Percentiles rank a stretch among this genome's conserved stretches.
Evolutionary conservation across 1,140 invertebrate species (phyloP).

Genomic region (Pachypeltis micranthus): DNA sequence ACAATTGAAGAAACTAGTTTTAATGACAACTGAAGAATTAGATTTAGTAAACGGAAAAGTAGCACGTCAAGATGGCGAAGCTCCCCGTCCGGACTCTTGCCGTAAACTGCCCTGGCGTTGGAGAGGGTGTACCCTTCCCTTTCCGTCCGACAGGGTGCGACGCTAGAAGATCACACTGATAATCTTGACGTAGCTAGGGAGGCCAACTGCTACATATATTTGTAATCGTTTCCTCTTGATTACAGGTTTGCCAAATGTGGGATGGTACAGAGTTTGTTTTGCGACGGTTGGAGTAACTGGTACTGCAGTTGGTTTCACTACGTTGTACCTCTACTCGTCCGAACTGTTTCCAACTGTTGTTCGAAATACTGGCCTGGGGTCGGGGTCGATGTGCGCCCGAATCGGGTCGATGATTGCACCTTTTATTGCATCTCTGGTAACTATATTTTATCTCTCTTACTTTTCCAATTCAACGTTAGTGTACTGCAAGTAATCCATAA

Average conservation of each 20-base stretch:
- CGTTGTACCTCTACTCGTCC: constrained; percentile 66
- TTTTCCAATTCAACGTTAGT: neutral
- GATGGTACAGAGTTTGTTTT: constrained; percentile 31
- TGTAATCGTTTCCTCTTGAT: too few species aligned
- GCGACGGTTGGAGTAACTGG: constrained; percentile 72
- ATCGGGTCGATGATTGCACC: constrained; percentile 66
- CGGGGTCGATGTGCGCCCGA: constrained; percentile 61
- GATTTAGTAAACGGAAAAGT: too few species aligned
- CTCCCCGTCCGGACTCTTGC: too few species aligned
- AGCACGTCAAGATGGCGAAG: too few species aligned
- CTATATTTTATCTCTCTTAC: constrained; percentile 13
- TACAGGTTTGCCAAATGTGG: constrained; percentile 6
- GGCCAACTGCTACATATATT: too few species aligned
- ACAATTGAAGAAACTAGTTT: too few species aligned
- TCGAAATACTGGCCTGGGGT: constrained; percentile 62
- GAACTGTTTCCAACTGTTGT: constrained; percentile 77
- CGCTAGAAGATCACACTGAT: too few species aligned
- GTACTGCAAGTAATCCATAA: neutral
- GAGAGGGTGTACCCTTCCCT: too few species aligned
- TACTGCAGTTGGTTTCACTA: constrained; percentile 68
- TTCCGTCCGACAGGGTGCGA: too few species aligned
- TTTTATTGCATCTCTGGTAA: constrained; percentile 50
- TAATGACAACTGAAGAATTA: too few species aligned
- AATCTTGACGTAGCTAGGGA: too few species aligned
- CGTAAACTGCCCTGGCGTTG: too few species aligned